Base-by-base conservation (phyloP, 2,888 invertebrate species). In the Lymantria dispar region DNA sequence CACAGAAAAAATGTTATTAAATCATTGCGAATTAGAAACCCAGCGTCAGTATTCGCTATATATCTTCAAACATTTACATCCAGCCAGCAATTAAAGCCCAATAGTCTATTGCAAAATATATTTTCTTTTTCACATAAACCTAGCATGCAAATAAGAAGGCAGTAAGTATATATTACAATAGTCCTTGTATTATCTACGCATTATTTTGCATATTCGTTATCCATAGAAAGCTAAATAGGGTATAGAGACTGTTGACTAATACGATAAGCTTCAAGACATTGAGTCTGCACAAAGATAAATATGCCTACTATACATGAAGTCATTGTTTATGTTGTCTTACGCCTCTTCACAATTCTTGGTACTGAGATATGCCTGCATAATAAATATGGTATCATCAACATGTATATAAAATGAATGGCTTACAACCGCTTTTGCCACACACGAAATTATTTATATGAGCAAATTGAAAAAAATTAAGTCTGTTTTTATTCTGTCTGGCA, bases 281-380 rank as follows among this genome's bases (percentile, higher is more conserved):
- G 14, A 48, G 47, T 48, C 52, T 40, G 47, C 45, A 37, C 47
- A 43, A 14, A 40, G 15, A 33, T 40, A 40, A 40, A 40, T 40
- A 40, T 40, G 40, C 14, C 40, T 14, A 14, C 40, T 8, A 62
- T 40, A 14, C 7, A 14, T 74, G 75, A 75, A 62, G 62, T 74
- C 74, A 75, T 65, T 72, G 70, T 72, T 74, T 72, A 64, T 61
- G 57, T 59, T 62, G 53, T 56, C 14, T 14, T 40, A 38, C 12
- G 38, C 38, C 44, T 54, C 64, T 60, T 22, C 22, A 61, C 58
- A 50, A 55, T 69, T 68, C 66, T 58, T 56, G 47, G 69, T 62
- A 68, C 33, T 12, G 41, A 47, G 60, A 64, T 64, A 58, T 38
- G 38, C 12, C 12, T 38, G 12, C 12, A 38, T 38, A 8, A 38